These are phyloP conservation scores for Simalia tracyae DNA, from an alignment of 2,797 vertebrate genomes.

Conservation along the genomic window DNA sequence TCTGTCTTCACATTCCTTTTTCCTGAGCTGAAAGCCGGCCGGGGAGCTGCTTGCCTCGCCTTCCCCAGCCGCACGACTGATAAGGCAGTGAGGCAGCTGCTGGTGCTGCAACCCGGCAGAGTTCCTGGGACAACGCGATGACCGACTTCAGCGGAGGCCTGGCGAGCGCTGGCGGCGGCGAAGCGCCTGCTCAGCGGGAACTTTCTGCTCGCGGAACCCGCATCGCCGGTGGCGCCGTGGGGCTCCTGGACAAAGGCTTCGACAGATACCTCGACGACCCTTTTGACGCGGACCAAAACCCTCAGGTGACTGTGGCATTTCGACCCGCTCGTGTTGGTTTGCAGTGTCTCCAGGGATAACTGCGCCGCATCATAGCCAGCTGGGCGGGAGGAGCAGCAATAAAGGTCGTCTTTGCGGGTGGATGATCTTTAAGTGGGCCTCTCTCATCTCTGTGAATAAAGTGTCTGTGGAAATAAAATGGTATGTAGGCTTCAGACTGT, in stretches of 20 bases:
- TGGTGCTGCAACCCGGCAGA: too few species aligned
- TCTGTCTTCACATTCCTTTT: not conserved
- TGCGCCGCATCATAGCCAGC: not conserved
- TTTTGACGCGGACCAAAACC: constrained; percentile 28
- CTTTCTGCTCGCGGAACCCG: constrained; percentile 22
- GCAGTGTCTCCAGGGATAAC: not conserved
- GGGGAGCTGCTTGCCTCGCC: fast-evolving
- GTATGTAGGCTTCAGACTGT: not conserved
- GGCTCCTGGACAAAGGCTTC: constrained; percentile 32
- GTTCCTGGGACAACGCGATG: not conserved
- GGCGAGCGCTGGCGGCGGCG: not conserved
- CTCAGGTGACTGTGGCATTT: constrained; percentile 30
- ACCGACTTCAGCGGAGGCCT: too few species aligned
- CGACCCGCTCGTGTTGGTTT: not conserved
- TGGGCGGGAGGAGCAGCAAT: not conserved
- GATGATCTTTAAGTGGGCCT: not conserved
- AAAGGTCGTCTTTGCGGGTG: not conserved
- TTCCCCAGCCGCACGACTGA: not conserved
- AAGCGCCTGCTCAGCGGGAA: fast-evolving
- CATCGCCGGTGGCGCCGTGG: constrained; percentile 1
- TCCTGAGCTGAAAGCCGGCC: fast-evolving
- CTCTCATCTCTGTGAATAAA: not conserved
- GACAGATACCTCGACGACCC: constrained; percentile 27
- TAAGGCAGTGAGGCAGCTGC: too few species aligned
- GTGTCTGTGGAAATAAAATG: not conserved